Conservation (phyloP, 2,797 vertebrate species). For the Cirrhinus molitorella region DNA sequence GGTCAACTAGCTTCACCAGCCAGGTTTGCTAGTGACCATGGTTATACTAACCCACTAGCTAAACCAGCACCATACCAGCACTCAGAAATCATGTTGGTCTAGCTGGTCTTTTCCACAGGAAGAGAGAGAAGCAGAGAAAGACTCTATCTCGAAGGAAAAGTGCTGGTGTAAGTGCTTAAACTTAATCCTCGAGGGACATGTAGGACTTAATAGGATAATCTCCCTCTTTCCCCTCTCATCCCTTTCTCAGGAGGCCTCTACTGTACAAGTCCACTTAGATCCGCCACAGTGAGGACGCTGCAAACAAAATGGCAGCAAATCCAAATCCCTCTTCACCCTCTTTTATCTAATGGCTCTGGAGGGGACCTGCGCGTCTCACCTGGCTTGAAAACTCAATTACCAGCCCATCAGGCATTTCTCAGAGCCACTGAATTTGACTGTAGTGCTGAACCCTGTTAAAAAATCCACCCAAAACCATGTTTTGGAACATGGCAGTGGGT, state of each 20-base stretch:
- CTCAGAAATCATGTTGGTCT: not conserved
- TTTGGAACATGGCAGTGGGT: not conserved
- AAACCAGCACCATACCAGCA: not conserved
- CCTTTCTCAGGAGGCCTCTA: slow-evolving; percentile 49
- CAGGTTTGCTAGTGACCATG: not conserved
- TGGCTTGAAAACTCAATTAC: slow-evolving; percentile 63
- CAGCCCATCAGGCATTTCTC: slow-evolving; percentile 30
- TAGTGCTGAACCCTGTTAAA: slow-evolving; percentile 1
- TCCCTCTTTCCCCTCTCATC: slow-evolving; percentile 54
- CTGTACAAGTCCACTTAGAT: slow-evolving; percentile 59
- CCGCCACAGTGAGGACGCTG: slow-evolving; percentile 47
- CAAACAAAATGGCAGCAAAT: slow-evolving; percentile 54
- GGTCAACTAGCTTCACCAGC: too few relatives aligned
- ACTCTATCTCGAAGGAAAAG: slow-evolving; percentile 35
- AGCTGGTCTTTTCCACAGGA: not conserved
- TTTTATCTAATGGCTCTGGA: slow-evolving; percentile 54
- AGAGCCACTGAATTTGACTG: not conserved
- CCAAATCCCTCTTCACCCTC: slow-evolving; percentile 50
- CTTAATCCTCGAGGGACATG: slow-evolving; percentile 61
- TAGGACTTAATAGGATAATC: slow-evolving; percentile 66
- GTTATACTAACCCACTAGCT: not conserved
- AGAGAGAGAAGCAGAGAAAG: slow-evolving; percentile 1
- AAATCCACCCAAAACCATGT: slow-evolving; percentile 3
- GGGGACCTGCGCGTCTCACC: slow-evolving; percentile 30
- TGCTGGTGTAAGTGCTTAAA: slow-evolving; percentile 60